Conservation (phyloP, 2,888 invertebrate genomes). For the Drosophila histrio region DNA sequence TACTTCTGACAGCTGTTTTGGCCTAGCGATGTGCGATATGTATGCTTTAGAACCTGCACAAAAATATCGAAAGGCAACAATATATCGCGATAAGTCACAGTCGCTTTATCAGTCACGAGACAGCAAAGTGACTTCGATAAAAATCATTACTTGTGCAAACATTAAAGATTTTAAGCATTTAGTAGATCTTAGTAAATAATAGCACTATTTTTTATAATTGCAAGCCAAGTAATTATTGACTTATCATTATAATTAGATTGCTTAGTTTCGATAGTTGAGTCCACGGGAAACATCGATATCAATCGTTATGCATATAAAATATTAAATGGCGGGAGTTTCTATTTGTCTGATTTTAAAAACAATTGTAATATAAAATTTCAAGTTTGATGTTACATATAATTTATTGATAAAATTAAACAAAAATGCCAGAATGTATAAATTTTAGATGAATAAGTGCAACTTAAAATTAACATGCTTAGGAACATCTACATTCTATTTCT, state of each 20-base stretch:
- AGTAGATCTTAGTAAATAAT: no score
- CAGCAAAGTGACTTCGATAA: not conserved
- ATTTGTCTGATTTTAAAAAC: not conserved
- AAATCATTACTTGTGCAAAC: no score
- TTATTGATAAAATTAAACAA: conserved; percentile 8
- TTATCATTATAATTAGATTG: no score
- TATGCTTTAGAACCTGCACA: not conserved
- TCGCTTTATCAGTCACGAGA: not conserved
- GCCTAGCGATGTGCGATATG: conserved; percentile 29
- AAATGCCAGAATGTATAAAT: conserved; percentile 15
- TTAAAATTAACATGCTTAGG: conserved; percentile 13
- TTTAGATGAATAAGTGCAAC: not conserved
- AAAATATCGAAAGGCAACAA: not conserved
- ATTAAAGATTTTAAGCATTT: no score
- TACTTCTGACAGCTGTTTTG: conserved; percentile 63
- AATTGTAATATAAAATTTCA: not conserved
- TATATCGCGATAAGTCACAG: conserved; percentile 2
- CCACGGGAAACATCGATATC: no score
- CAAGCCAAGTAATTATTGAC: no score
- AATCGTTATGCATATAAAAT: not conserved
- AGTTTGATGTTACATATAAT: not conserved
- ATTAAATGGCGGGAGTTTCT: not conserved
- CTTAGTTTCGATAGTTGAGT: no score
- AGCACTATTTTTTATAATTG: no score
- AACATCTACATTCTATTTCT: conserved; percentile 58